Conservation (phyloP, 1,140 invertebrate species). For the Ostrea edulis region DNA sequence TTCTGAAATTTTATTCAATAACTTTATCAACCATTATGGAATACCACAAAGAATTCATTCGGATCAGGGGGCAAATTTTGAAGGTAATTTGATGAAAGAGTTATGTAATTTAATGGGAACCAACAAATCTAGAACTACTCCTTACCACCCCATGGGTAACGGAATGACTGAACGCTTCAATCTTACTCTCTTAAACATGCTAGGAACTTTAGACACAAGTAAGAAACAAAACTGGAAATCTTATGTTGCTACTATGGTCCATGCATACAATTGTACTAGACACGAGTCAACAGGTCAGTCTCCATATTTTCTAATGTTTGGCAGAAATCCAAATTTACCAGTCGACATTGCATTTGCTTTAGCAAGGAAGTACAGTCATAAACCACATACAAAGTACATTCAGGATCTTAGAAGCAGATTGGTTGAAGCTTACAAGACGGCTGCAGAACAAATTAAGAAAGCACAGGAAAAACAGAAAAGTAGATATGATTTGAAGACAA, state of each 20-base stretch:
- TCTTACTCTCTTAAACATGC: background rate
- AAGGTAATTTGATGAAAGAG: slow-evolving; percentile 8
- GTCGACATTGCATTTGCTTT: background rate
- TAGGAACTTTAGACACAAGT: background rate
- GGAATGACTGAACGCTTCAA: background rate
- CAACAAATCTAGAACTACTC: background rate
- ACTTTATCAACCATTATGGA: slow-evolving; percentile 13
- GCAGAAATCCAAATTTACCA: background rate
- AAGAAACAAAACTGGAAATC: background rate
- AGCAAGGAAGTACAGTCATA: background rate
- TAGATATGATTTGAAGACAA: background rate
- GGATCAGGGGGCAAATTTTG: slow-evolving; percentile 38
- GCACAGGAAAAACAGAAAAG: background rate
- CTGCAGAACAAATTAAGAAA: background rate
- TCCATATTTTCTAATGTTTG: background rate
- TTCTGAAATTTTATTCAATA: slow-evolving; percentile 1
- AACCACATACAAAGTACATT: background rate
- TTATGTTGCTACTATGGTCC: background rate
- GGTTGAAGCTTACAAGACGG: background rate
- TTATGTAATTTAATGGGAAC: background rate
- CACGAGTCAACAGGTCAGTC: background rate
- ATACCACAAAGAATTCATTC: slow-evolving; percentile 31
- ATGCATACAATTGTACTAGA: slow-evolving; percentile 13
- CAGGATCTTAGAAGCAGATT: background rate
- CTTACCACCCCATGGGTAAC: background rate